Base-by-base conservation (phyloP, 2,113 vertebrate species). In the Grus americana region DNA sequence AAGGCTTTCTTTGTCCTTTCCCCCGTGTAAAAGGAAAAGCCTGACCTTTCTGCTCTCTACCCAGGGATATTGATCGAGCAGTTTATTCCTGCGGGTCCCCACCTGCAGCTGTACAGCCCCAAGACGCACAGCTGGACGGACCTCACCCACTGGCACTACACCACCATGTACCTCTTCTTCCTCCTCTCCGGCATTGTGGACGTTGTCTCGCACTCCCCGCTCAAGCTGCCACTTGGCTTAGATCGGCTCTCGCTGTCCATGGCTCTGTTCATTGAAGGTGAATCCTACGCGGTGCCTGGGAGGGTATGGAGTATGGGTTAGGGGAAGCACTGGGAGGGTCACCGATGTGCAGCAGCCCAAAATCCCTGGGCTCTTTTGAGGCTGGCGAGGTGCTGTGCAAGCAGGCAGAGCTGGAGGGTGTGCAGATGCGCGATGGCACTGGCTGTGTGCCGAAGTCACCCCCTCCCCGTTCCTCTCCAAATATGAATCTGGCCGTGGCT, bases 161-260 rank as follows among this genome's bases (percentile, higher is more conserved):
- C 96, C 95, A 99, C 99, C 65, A 99, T 99, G 98, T 99, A 99
- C 91, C 96, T 99, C 21, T 99, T 99, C 98, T 99, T 98, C 52
- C 98, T 98, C 4, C 97, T 99, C 84, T 98, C 98, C 0, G 99
- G 99, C 46, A 46, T 99, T 9, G 86, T 96, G 5, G 97, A 99
- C 5, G 9, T 99, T 26, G 59, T 98, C 86, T 98, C 95, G 0
- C 94, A 92, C 20, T 91, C 97, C 11, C 78, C 52, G 2, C 97
- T 96, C 82, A 94, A 97, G 50, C 52, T 98, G 30, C 99, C 99
- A 0, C 54, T 66, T 4, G 98, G 99, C 5, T 55, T 99, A 1
- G 98, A 99, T 92, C 98, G 98, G 18, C 79, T 99, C 34, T 66
- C 90, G 1, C 96, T 99, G 40, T 97, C 98, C 0, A 1, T 99